Evolutionary conservation across 2,113 vertebrate genomes (phyloP).

Genomic region (Lepidothrix coronata): DNA sequence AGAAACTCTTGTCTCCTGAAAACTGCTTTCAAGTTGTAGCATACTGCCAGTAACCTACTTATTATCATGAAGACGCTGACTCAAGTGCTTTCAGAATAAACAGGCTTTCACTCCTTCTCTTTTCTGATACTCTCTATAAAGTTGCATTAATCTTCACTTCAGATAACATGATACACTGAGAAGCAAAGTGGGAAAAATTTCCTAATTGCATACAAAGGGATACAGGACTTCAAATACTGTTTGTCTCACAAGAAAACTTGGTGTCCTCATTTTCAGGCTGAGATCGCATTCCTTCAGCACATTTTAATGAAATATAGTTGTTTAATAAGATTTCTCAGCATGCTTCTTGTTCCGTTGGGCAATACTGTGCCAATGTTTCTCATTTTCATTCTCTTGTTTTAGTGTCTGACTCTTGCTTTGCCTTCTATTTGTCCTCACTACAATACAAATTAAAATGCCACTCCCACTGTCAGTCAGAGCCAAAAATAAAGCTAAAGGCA

Average conservation of each 20-base stretch:
- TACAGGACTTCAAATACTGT: neutral
- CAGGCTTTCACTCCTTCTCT: neutral
- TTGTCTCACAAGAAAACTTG: neutral
- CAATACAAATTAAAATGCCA: conserved; percentile 34
- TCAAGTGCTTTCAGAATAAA: neutral
- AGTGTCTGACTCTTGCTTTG: conserved; percentile 44
- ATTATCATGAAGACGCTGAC: neutral
- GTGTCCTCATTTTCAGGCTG: neutral
- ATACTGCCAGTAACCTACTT: neutral
- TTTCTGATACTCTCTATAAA: neutral
- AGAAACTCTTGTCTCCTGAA: neutral
- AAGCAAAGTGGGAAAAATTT: neutral
- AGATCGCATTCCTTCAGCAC: neutral
- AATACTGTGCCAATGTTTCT: neutral
- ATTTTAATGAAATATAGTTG: conserved; percentile 20
- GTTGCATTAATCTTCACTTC: neutral
- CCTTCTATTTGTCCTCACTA: conserved; percentile 46
- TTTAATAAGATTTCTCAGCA: conserved; percentile 44
- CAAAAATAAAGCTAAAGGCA: conserved; percentile 40
- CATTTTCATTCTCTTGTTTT: conserved; percentile 23
- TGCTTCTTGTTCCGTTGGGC: conserved; percentile 20
- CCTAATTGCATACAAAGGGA: neutral
- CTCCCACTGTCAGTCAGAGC: conserved; percentile 5
- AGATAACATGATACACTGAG: neutral
- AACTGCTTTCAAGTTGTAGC: neutral